Evolutionary conservation across 2,888 invertebrate species (phyloP).

Genomic region (Shargacucullia verbasci): DNA sequence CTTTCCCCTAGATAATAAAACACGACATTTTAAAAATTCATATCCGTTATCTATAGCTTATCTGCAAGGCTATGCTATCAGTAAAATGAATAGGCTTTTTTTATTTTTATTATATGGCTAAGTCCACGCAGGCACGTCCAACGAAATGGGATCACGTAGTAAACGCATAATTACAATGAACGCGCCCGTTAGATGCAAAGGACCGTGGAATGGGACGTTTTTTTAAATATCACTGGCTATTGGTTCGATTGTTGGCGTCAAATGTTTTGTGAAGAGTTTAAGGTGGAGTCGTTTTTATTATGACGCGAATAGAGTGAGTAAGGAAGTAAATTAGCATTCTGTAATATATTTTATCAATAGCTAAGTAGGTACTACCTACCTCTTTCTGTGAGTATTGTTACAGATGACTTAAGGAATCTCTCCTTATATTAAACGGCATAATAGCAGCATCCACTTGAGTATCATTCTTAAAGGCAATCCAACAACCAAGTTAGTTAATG

Average conservation of each 20-base stretch:
- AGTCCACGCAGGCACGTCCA: constrained; percentile 78
- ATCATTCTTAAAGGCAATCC: too few relatives aligned
- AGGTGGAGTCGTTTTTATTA: too few relatives aligned
- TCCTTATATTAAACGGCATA: too few relatives aligned
- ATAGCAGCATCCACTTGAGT: too few relatives aligned
- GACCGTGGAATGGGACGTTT: constrained; percentile 57
- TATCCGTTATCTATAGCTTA: constrained; percentile 51
- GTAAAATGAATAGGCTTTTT: constrained; percentile 56
- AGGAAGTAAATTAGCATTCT: too few relatives aligned
- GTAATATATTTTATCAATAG: too few relatives aligned
- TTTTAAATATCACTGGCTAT: constrained; percentile 44
- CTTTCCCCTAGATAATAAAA: background rate
- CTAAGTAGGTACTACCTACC: too few relatives aligned
- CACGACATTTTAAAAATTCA: constrained; percentile 23
- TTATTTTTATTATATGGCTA: constrained; percentile 65
- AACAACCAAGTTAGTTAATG: too few relatives aligned
- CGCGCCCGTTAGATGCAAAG: constrained; percentile 69
- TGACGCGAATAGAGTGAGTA: too few relatives aligned
- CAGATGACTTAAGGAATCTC: too few relatives aligned
- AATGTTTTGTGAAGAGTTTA: constrained; percentile 12
- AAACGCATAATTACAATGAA: constrained; percentile 82
- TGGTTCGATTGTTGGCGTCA: constrained; percentile 48
- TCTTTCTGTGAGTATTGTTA: too few relatives aligned
- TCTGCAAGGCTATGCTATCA: constrained; percentile 54
- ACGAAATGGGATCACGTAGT: constrained; percentile 84